Percentiles rank a stretch among this genome's conserved stretches.
These are phyloP conservation scores for Emesis russula DNA, from an alignment of 2,888 invertebrate species.

Conservation along the genomic window DNA sequence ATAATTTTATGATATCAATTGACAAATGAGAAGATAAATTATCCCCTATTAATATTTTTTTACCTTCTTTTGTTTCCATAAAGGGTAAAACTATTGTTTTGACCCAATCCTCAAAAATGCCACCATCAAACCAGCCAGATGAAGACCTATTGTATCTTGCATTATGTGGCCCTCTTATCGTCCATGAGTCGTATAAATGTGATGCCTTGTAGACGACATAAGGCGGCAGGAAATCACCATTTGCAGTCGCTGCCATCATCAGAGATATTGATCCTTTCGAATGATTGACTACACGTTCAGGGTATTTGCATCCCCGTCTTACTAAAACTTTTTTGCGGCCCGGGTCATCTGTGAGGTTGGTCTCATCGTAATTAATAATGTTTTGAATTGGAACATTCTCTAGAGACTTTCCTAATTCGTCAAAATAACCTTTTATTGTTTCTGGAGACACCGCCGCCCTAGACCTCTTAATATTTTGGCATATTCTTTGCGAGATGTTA, in stretches of 20 bases:
- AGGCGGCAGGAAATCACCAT: constrained; percentile 84
- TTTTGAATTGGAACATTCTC: constrained; percentile 62
- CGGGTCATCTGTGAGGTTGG: constrained; percentile 70
- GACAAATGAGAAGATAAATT: neutral
- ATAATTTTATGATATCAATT: neutral
- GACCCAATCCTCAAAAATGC: constrained; percentile 31
- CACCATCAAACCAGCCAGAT: constrained; percentile 90
- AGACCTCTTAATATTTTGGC: constrained; percentile 68
- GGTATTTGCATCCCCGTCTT: constrained; percentile 89
- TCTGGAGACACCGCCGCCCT: constrained; percentile 57
- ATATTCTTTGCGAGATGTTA: constrained; percentile 52
- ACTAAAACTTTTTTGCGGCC: constrained; percentile 81
- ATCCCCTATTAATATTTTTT: too few relatives aligned
- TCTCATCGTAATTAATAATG: constrained; percentile 24
- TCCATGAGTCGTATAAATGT: constrained; percentile 91
- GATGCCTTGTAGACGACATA: constrained; percentile 92
- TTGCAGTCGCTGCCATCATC: constrained; percentile 91
- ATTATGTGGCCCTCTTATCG: constrained; percentile 89
- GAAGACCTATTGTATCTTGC: constrained; percentile 87
- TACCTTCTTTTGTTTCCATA: too few relatives aligned
- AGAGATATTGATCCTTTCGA: constrained; percentile 89
- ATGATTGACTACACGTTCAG: constrained; percentile 81
- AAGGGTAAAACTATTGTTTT: neutral
- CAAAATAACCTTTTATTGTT: constrained; percentile 55
- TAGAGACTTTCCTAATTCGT: constrained; percentile 45